Evolutionary conservation across 2,113 vertebrate genomes (phyloP).

Genomic region (Myotis brandtii): DNA sequence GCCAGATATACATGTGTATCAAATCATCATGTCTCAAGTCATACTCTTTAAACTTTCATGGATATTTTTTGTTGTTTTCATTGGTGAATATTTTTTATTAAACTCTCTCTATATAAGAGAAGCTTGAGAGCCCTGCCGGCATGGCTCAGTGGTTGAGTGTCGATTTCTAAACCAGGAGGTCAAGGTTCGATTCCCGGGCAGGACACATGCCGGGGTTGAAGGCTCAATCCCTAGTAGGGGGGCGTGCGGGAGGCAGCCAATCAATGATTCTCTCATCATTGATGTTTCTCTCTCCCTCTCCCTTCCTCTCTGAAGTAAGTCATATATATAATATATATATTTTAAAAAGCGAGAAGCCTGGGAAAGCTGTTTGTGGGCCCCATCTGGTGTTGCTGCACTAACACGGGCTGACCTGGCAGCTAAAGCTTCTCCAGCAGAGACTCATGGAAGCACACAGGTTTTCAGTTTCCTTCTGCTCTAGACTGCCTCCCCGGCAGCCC

Average conservation of each 20-base stretch:
- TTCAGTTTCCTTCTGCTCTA: neutral
- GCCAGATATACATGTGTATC: neutral
- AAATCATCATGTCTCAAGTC: neutral
- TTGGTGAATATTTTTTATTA: conserved; percentile 59
- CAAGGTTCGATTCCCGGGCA: too few relatives aligned
- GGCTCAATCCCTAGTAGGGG: too few relatives aligned
- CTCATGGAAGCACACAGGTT: neutral
- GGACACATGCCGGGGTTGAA: too few relatives aligned
- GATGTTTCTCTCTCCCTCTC: too few relatives aligned
- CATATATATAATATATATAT: too few relatives aligned
- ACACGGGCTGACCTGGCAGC: neutral
- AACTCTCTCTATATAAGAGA: conserved; percentile 4
- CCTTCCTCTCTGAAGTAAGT: too few relatives aligned
- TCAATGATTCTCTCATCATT: too few relatives aligned
- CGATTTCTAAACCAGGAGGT: too few relatives aligned
- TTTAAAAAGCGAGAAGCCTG: neutral
- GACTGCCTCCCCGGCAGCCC: too few relatives aligned
- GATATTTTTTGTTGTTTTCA: neutral
- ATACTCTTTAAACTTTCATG: neutral
- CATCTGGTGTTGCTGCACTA: fast-evolving
- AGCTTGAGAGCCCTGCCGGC: too few relatives aligned
- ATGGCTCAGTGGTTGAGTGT: too few relatives aligned
- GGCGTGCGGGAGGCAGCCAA: too few relatives aligned
- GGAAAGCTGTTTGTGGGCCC: neutral
- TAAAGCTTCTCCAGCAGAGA: neutral